Evolutionary conservation across 35 echinoderm and acorn worm species (phyloP).

Genomic region (Hemicentrotus pulcherrimus): DNA sequence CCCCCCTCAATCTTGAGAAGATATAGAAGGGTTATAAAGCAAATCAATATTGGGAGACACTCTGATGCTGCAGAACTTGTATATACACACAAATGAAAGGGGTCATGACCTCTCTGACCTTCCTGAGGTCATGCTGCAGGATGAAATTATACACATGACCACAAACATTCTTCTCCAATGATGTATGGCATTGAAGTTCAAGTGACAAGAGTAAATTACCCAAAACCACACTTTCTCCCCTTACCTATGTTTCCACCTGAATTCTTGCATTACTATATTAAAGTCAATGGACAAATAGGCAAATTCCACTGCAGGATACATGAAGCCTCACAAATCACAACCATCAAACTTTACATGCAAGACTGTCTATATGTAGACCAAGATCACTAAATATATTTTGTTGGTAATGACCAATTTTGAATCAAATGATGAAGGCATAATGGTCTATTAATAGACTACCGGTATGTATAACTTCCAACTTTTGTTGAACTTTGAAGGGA

Average conservation of each 20-base stretch:
- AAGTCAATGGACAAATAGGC: not conserved
- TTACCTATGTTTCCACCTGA: not conserved
- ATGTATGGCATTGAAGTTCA: not conserved
- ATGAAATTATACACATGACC: not conserved
- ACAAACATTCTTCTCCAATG: constrained; percentile 24
- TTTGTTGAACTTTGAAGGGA: no score
- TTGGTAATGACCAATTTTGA: no score
- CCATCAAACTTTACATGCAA: no score
- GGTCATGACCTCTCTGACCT: not conserved
- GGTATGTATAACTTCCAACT: no score
- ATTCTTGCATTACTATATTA: not conserved
- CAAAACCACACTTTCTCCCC: not conserved
- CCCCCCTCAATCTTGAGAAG: not conserved
- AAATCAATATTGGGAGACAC: not conserved
- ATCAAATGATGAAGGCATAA: no score
- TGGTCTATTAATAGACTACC: no score
- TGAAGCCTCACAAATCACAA: no score
- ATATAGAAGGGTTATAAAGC: not conserved
- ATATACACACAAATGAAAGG: not conserved
- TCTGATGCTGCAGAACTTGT: not conserved
- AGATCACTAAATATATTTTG: no score
- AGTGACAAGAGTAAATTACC: not conserved
- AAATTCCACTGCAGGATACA: not conserved
- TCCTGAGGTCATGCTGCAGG: not conserved
- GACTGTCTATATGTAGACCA: no score